phyloP scores from a whole-genome alignment of 2,888 invertebrate species.

The Apantesis nais region DNA sequence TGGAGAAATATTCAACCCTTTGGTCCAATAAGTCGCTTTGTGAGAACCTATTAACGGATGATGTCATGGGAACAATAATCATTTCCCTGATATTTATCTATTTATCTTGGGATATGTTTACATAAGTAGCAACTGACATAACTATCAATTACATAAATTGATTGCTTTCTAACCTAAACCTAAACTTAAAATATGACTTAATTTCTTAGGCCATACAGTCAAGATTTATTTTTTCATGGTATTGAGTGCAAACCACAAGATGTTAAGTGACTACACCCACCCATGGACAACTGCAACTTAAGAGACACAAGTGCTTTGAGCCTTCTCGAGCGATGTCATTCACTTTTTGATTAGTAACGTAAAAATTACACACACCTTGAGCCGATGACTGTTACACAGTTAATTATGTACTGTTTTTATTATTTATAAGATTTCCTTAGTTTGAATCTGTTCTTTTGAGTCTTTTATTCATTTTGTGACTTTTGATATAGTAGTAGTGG shows the following conservation, averaged over 20 bases:
- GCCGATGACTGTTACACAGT: too few species aligned
- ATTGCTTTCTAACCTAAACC: too few species aligned
- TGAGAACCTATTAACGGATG: conserved; percentile 49
- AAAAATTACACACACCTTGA: too few species aligned
- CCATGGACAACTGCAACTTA: background rate
- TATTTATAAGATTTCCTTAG: too few species aligned
- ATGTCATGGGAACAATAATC: conserved; percentile 50
- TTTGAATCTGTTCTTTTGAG: too few species aligned
- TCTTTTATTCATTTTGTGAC: background rate
- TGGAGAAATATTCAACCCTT: conserved; percentile 56
- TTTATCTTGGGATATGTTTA: conserved; percentile 30
- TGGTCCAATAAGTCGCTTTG: conserved; percentile 53
- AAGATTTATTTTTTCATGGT: background rate
- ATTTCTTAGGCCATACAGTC: too few species aligned
- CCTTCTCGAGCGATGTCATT: too few species aligned
- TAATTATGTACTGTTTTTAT: background rate
- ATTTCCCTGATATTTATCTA: conserved; percentile 41
- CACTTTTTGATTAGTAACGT: too few species aligned
- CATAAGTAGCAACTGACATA: conserved; percentile 14
- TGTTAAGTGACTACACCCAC: background rate
- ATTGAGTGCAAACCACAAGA: too few species aligned
- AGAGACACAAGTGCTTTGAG: too few species aligned
- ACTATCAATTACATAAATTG: background rate
- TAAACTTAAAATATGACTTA: too few species aligned
- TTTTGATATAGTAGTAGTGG: background rate